A percentile compares a stretch with the other conserved stretches of the same genome.
These are phyloP conservation scores for Laticauda colubrina DNA, from an alignment of 2,113 vertebrate species.

Conservation along the genomic window DNA sequence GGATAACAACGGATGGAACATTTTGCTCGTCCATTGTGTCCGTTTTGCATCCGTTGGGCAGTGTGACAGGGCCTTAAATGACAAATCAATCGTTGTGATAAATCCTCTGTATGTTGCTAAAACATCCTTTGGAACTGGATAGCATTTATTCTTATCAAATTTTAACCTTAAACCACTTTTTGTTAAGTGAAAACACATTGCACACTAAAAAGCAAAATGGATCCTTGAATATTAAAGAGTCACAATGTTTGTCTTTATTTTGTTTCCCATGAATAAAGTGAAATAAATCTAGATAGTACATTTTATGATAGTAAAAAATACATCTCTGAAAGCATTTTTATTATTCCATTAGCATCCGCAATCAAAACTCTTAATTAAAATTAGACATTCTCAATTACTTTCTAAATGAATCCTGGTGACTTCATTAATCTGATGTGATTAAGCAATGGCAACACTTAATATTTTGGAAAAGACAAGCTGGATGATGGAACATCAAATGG, in stretches of 20 bases:
- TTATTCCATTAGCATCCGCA: slow-evolving; percentile 22
- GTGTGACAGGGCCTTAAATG: too few relatives aligned
- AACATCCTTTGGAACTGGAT: not conserved
- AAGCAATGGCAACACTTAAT: slow-evolving; percentile 14
- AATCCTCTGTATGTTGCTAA: not conserved
- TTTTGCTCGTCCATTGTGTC: too few relatives aligned
- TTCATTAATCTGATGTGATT: slow-evolving; percentile 29
- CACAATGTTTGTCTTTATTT: not conserved
- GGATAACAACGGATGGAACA: too few relatives aligned
- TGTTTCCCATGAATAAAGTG: not conserved
- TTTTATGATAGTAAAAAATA: slow-evolving; percentile 3
- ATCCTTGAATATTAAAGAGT: not conserved
- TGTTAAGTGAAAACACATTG: not conserved
- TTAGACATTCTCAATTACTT: slow-evolving; percentile 35
- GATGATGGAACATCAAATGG: not conserved
- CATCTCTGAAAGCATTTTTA: slow-evolving; percentile 5
- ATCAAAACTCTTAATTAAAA: slow-evolving; percentile 30
- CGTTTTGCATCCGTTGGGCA: too few relatives aligned
- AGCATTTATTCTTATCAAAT: not conserved
- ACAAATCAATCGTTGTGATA: not conserved
- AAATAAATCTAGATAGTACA: not conserved
- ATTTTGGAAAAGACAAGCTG: slow-evolving; percentile 3
- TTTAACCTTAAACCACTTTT: not conserved
- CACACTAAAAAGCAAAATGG: not conserved
- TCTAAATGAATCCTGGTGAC: slow-evolving; percentile 28